Conservation (phyloP, 2,113 vertebrate genomes). For the Carollia perspicillata region DNA sequence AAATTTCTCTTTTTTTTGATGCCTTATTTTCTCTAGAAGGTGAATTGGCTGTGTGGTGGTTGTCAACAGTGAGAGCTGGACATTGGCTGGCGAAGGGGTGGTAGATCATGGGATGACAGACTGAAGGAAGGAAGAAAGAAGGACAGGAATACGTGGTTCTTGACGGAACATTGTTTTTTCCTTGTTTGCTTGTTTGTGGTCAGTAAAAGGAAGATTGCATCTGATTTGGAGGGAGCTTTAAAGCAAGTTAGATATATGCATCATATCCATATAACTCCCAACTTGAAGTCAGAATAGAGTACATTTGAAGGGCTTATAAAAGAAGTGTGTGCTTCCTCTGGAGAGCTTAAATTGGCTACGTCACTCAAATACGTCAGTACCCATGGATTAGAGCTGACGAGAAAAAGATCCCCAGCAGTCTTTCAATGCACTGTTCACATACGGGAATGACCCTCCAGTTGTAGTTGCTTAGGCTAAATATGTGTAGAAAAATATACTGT, state of each 20-base stretch:
- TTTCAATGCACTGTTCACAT: not conserved
- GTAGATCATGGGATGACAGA: not conserved
- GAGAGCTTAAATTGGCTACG: slow-evolving; percentile 30
- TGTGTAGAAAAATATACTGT: slow-evolving; percentile 38
- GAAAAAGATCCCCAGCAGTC: slow-evolving; percentile 22
- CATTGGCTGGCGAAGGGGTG: not conserved
- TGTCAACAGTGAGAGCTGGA: not conserved
- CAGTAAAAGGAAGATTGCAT: not conserved
- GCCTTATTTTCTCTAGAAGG: slow-evolving; percentile 16
- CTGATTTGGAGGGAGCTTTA: slow-evolving; percentile 33
- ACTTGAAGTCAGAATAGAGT: slow-evolving; percentile 17
- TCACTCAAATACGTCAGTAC: slow-evolving; percentile 44
- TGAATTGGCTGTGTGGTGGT: not conserved
- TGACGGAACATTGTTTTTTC: not conserved
- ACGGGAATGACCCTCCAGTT: not conserved
- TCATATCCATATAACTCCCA: not conserved
- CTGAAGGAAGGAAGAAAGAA: slow-evolving; percentile 1
- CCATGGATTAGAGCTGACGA: not conserved
- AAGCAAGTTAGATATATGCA: not conserved
- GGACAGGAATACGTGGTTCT: not conserved
- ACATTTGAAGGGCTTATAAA: slow-evolving; percentile 45
- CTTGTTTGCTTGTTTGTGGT: not conserved
- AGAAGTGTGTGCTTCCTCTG: slow-evolving; percentile 20
- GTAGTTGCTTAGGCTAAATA: slow-evolving; percentile 40
- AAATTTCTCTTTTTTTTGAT: slow-evolving; percentile 5